Conservation (phyloP, 2,113 vertebrate genomes). For the Callopanchax toddi region DNA sequence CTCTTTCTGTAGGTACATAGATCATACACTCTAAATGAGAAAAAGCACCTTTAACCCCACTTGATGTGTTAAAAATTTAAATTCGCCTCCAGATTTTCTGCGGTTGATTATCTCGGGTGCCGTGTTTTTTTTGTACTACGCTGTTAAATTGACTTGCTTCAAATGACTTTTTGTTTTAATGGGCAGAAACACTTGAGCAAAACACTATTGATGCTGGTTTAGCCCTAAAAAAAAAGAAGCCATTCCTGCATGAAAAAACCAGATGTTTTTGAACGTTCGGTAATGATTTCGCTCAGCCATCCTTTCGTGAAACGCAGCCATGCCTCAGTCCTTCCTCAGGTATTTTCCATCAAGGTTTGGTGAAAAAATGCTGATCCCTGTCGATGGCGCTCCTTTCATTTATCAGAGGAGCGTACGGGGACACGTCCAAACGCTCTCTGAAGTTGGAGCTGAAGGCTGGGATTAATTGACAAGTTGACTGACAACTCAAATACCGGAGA, state of each 20-base stretch:
- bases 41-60: conserved; percentile 6
- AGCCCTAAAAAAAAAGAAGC: background rate
- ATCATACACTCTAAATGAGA: background rate
- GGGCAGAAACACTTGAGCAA: conserved; percentile 16
- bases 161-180: conserved; percentile 19
- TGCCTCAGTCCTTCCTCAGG: background rate
- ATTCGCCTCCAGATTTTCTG: background rate
- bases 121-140: conserved; percentile 1
- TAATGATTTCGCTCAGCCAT: conserved; percentile 28
- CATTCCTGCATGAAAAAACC: conserved; percentile 13
- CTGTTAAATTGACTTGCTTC: conserved; percentile 7
- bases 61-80: background rate
- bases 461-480: conserved; percentile 63
- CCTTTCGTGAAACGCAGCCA: conserved; percentile 4
- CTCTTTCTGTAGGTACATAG: conserved; percentile 14
- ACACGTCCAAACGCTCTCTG: conserved; percentile 19
- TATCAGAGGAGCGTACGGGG: conserved; percentile 11
- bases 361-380: conserved; percentile 13
- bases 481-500: conserved; percentile 49
- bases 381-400: conserved; percentile 23
- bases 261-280: conserved; percentile 17
- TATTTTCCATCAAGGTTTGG: conserved; percentile 24
- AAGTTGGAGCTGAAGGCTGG: conserved; percentile 25
- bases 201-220: conserved; percentile 5
- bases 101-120: background rate